Base-by-base conservation (phyloP, 2,113 vertebrate genomes). In the Mugil cephalus region DNA sequence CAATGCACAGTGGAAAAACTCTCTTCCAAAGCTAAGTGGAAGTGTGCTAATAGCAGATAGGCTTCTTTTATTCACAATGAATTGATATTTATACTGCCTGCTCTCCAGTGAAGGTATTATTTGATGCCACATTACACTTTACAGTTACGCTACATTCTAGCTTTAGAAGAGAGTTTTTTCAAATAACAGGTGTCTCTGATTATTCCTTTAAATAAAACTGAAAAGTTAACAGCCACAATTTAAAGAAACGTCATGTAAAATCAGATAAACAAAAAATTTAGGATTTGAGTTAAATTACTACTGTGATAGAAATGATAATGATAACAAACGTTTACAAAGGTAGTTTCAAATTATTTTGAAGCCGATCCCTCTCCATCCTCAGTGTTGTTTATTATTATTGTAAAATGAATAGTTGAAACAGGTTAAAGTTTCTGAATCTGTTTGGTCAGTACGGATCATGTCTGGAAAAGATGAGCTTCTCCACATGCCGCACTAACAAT, bases 261-360 rank as follows among this genome's bases (percentile, higher is more conserved):
- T 53, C 19, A 47, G 6, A 59, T 42, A 14, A 42, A 5, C 11
- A 36, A 15, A 24, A 24, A 1, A 43, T 68, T 65, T 52, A 42
- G 17, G 30, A 50, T 68, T 56, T 68, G 36, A 61, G 8, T 38
- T 13, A 4, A 18, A 6, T 30, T 50, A 24, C n/a, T 2, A 11
- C n/a, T 42, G 17, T 30, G 8, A 10, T 54, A 10, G 8, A 30
- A 45, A 24, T n/a, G n/a, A 48, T 34, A 19, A 21, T 2, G 40
- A 77, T 15, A 46, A 62, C 36, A 46, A 46, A 46, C 18, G 8
- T 48, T 62, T 58, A 5, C 14, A 8, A 10, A 43, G 52, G 45
- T 58, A 38, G n/a, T 30, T 21, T 47, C n/a, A 18, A 35, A 12
- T 6, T 6, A 0, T 17, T 69, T 0, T n/a, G 18, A 38, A 10